Conservation (phyloP, 1,140 invertebrate genomes). For the Musca vetustissima region DNA sequence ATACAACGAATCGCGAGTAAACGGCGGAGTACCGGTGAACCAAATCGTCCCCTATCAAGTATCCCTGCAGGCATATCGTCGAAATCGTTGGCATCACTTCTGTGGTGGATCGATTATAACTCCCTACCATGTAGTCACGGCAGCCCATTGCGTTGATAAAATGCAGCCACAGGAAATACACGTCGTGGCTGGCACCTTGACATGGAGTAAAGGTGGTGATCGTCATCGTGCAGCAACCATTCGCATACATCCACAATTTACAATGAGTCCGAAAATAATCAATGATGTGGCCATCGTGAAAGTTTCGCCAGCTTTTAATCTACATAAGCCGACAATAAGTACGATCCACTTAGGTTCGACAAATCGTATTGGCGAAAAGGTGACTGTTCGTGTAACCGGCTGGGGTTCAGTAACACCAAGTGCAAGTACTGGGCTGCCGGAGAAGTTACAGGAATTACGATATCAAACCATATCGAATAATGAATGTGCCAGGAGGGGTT, state of each 20-base stretch:
- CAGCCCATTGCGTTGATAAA: slow-evolving; percentile 53
- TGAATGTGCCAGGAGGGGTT: slow-evolving; percentile 45
- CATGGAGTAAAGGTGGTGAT: slow-evolving; percentile 54
- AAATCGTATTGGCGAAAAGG: slow-evolving; percentile 38
- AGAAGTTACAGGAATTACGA: slow-evolving; percentile 41
- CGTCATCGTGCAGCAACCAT: slow-evolving; percentile 36
- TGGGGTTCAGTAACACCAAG: slow-evolving; percentile 47
- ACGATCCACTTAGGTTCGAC: slow-evolving; percentile 36
- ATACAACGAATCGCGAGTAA: slow-evolving; percentile 34
- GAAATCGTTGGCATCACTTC: slow-evolving; percentile 47
- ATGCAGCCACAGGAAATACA: slow-evolving; percentile 44
- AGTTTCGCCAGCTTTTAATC: slow-evolving; percentile 39
- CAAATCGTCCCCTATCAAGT: slow-evolving; percentile 48
- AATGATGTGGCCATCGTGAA: slow-evolving; percentile 50
- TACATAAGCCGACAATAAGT: slow-evolving; percentile 34
- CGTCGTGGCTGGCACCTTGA: slow-evolving; percentile 57
- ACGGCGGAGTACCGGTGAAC: slow-evolving; percentile 43
- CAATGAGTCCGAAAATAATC: slow-evolving; percentile 39
- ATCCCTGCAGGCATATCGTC: slow-evolving; percentile 40
- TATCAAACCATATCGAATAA: slow-evolving; percentile 50
- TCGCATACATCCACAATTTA: slow-evolving; percentile 44
- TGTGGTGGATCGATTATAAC: slow-evolving; percentile 55
- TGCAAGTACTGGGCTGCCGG: slow-evolving; percentile 36
- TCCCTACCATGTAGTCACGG: slow-evolving; percentile 50
- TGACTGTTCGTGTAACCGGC: slow-evolving; percentile 43